Conservation (phyloP, 2,113 vertebrate species). For the Microcebus ravelobensis region DNA sequence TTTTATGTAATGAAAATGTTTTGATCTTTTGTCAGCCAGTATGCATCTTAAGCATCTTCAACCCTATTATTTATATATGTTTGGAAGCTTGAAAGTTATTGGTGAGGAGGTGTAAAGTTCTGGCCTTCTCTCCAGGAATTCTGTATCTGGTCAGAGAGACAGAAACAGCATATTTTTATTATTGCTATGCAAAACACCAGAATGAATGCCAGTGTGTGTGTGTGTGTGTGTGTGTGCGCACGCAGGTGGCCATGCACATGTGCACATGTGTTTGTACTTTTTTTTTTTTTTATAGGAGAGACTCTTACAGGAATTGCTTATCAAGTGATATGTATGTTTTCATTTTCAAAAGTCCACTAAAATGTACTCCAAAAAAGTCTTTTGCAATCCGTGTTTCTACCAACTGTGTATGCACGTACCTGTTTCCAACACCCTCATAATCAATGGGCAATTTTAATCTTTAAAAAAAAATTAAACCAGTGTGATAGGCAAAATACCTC, state of each 20-base stretch:
- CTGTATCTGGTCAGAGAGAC: not conserved
- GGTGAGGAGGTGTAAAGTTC: not conserved
- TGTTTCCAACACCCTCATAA: not conserved
- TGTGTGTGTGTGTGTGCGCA: rapidly evolving
- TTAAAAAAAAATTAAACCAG: not conserved
- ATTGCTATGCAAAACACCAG: not conserved
- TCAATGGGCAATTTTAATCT: not conserved
- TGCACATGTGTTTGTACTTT: not conserved
- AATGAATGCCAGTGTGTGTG: not conserved
- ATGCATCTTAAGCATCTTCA: not conserved
- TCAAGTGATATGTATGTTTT: not conserved
- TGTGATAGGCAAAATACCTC: not conserved
- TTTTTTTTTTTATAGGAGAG: not conserved
- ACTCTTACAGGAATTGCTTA: not conserved
- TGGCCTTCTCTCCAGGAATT: not conserved
- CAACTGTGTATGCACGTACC: not conserved
- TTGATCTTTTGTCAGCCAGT: not conserved
- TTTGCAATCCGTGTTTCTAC: not conserved
- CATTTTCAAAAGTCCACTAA: not conserved
- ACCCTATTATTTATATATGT: not conserved
- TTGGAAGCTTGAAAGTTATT: not conserved
- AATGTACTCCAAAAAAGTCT: not conserved
- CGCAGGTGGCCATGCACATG: not conserved
- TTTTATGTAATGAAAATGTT: not conserved
- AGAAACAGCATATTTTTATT: not conserved